Percentiles rank a stretch among this genome's conserved stretches.
These are phyloP conservation scores for Centropyge bicolor DNA, from an alignment of 2,797 vertebrate species.

Conservation along the genomic window DNA sequence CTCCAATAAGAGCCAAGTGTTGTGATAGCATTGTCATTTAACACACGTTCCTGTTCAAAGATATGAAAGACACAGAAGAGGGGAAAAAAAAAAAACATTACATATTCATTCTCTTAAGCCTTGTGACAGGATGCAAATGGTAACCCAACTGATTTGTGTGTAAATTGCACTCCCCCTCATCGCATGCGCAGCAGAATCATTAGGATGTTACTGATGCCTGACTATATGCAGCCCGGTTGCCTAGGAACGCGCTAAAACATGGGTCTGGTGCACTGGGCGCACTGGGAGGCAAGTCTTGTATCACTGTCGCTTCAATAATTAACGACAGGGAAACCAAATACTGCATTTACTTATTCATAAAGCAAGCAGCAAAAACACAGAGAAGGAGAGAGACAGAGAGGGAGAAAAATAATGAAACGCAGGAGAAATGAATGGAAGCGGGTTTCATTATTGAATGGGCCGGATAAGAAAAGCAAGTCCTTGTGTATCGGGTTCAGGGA, in stretches of 20 bases:
- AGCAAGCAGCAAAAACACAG: slow-evolving; percentile 70
- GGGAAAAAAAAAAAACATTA: slow-evolving; percentile 45
- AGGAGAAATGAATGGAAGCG: slow-evolving; percentile 54
- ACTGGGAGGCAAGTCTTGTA: slow-evolving; percentile 86
- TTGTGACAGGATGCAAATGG: slow-evolving; percentile 78
- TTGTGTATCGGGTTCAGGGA: slow-evolving; percentile 53
- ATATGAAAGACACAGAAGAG: slow-evolving; percentile 57
- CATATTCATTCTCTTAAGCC: slow-evolving; percentile 73
- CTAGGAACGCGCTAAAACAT: slow-evolving; percentile 86
- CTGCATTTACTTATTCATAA: slow-evolving; percentile 88
- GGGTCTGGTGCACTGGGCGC: slow-evolving; percentile 81
- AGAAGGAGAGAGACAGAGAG: slow-evolving; percentile 41
- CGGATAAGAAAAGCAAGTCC: slow-evolving; percentile 40
- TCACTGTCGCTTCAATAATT: slow-evolving; percentile 89
- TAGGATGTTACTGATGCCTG: slow-evolving; percentile 88
- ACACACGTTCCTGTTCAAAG: slow-evolving; percentile 58
- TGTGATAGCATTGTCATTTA: slow-evolving; percentile 64
- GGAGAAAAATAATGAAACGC: slow-evolving; percentile 68
- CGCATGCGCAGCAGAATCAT: slow-evolving; percentile 83
- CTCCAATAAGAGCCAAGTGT: slow-evolving; percentile 43
- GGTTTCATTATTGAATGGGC: slow-evolving; percentile 56
- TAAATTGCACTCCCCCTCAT: slow-evolving; percentile 84
- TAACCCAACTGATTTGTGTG: slow-evolving; percentile 81
- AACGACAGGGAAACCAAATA: slow-evolving; percentile 87
- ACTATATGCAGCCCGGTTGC: slow-evolving; percentile 87